phyloP scores from a whole-genome alignment of 23 tunicate genomes.

The Trididemnum miniatum region DNA sequence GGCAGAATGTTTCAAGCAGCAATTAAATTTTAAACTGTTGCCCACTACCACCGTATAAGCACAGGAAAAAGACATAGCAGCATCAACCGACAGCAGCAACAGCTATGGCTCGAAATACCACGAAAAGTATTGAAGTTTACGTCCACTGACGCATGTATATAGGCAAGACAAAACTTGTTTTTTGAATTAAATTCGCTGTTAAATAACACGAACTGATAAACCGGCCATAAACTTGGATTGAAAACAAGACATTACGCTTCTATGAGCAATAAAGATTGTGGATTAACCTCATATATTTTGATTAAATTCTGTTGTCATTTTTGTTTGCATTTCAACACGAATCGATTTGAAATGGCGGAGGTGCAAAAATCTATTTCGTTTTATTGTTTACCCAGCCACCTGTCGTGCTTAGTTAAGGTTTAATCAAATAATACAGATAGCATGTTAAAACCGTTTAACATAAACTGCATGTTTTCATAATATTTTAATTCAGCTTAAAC shows the following conservation, averaged over 20 bases:
- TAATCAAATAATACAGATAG: not conserved
- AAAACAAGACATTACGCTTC: not conserved
- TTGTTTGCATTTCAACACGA: not conserved
- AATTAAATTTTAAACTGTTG: too few relatives aligned
- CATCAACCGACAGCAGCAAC: too few relatives aligned
- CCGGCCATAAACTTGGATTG: not conserved
- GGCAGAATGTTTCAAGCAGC: too few relatives aligned
- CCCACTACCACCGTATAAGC: too few relatives aligned
- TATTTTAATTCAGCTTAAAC: too few relatives aligned
- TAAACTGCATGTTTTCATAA: too few relatives aligned
- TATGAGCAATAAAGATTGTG: not conserved
- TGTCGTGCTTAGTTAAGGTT: not conserved
- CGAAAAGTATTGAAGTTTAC: too few relatives aligned
- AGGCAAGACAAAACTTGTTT: not conserved
- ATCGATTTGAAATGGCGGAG: not conserved
- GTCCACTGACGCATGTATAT: not conserved
- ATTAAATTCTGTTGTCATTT: not conserved
- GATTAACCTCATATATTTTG: not conserved
- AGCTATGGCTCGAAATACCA: too few relatives aligned
- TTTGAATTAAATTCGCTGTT: not conserved
- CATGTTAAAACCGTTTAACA: too few relatives aligned
- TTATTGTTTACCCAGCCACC: slow-evolving; percentile 1
- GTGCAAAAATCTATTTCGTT: slow-evolving; percentile 13
- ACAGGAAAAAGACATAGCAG: too few relatives aligned
- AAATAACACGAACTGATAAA: not conserved